Percentiles rank a stretch among this genome's conserved stretches.
phyloP scores from a whole-genome alignment of 2,113 vertebrate genomes.

The Hypomesus transpacificus region DNA sequence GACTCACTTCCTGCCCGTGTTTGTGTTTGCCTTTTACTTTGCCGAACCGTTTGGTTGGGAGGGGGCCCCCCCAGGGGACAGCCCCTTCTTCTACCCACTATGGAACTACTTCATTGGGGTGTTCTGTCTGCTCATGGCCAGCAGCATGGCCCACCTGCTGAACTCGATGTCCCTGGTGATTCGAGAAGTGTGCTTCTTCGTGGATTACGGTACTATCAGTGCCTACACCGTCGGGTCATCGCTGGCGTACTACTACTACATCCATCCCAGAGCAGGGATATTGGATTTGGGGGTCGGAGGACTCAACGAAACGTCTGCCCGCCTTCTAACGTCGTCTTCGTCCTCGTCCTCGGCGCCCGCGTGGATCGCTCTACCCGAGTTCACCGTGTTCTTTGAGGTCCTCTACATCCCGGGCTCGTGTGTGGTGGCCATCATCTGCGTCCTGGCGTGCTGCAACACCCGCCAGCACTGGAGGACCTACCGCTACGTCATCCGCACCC shows the following conservation, averaged over 20 bases:
- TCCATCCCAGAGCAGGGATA: conserved; percentile 65
- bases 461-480: conserved; percentile 68
- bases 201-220: conserved; percentile 78
- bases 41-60: conserved; percentile 68
- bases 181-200: conserved; percentile 75
- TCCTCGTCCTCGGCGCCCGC: not conserved
- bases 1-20: conserved; percentile 78
- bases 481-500: conserved; percentile 73
- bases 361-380: conserved; percentile 30
- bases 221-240: conserved; percentile 75
- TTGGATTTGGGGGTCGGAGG: conserved; percentile 16
- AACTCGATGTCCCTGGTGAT: conserved; percentile 77
- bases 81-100: conserved; percentile 73
- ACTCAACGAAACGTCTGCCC: conserved; percentile 16
- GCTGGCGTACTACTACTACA: conserved; percentile 75
- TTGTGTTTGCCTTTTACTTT: conserved; percentile 69
- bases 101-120: conserved; percentile 78
- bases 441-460: conserved; percentile 74
- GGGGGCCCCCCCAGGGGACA: not conserved
- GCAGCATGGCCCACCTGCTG: conserved; percentile 78
- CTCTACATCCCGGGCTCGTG: conserved; percentile 72
- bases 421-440: conserved; percentile 68
- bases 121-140: conserved; percentile 70
- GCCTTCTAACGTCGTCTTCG: not conserved
- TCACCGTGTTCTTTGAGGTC: conserved; percentile 58